These are phyloP conservation scores for Sinohyriopsis cumingii DNA, from an alignment of 2,888 invertebrate genomes.

Conservation along the genomic window DNA sequence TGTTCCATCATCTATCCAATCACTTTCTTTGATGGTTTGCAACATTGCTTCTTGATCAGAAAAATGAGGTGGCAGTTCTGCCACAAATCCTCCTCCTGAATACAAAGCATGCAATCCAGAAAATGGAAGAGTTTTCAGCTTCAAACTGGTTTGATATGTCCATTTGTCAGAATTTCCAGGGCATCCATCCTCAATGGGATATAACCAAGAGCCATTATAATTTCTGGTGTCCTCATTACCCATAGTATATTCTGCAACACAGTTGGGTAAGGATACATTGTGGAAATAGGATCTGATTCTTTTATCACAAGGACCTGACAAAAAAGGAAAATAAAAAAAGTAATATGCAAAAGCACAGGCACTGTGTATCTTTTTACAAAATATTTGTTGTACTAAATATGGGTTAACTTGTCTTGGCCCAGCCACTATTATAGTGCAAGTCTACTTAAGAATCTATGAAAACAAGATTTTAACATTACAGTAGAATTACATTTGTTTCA, in stretches of 20 bases:
- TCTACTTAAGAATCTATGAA: too few relatives aligned
- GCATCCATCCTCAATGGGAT: constrained; percentile 1
- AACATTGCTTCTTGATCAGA: not conserved
- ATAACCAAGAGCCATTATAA: constrained; percentile 34
- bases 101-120: constrained; percentile 39
- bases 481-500: too few relatives aligned
- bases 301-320: constrained; percentile 10
- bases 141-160: constrained; percentile 32
- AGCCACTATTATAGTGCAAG: too few relatives aligned
- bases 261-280: constrained; percentile 8
- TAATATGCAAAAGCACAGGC: too few relatives aligned
- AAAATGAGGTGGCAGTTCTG: constrained; percentile 21
- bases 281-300: constrained; percentile 10
- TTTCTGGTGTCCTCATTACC: constrained; percentile 23
- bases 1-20: constrained; percentile 46
- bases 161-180: constrained; percentile 13
- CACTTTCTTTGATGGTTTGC: constrained; percentile 6
- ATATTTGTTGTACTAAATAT: too few relatives aligned
- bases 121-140: constrained; percentile 35
- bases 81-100: constrained; percentile 48
- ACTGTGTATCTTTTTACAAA: too few relatives aligned
- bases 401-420: too few relatives aligned
- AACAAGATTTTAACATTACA: too few relatives aligned
- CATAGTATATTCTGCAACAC: constrained; percentile 23
- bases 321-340: not conserved